phyloP scores from a whole-genome alignment of 2,888 invertebrate species.

The Standfussiana lucernea region DNA sequence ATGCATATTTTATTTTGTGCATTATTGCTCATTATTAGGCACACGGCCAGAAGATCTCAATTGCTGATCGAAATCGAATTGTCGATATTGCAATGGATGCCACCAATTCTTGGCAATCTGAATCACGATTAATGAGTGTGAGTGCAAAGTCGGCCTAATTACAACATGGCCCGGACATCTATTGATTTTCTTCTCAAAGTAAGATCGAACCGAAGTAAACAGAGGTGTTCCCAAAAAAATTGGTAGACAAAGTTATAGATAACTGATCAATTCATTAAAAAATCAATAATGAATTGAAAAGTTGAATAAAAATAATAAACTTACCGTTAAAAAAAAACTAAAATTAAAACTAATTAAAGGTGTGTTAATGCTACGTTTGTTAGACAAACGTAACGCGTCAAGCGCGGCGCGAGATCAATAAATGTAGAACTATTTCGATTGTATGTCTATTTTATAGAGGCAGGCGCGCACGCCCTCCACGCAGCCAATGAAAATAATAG shows the following conservation, averaged over 20 bases:
- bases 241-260: neutral
- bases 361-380: slow-evolving; percentile 60
- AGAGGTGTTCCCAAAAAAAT: neutral
- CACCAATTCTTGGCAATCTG: slow-evolving; percentile 20
- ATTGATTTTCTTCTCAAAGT: neutral
- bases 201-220: neutral
- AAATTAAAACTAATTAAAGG: slow-evolving; percentile 50
- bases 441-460: slow-evolving; percentile 78
- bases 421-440: slow-evolving; percentile 69
- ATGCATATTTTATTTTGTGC: neutral
- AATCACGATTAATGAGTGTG: neutral
- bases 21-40: neutral
- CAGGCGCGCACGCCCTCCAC: slow-evolving; percentile 85
- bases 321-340: slow-evolving; percentile 60
- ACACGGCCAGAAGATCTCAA: neutral
- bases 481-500: slow-evolving; percentile 83
- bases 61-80: slow-evolving; percentile 7
- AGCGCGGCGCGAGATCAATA: slow-evolving; percentile 71
- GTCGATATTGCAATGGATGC: slow-evolving; percentile 4
- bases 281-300: slow-evolving; percentile 35
- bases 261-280: slow-evolving; percentile 35
- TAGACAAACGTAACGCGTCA: slow-evolving; percentile 70
- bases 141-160: slow-evolving; percentile 17
- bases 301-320: slow-evolving; percentile 39
- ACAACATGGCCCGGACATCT: neutral